Conservation (phyloP, 2,113 vertebrate genomes). For the Nannospalax galili region DNA sequence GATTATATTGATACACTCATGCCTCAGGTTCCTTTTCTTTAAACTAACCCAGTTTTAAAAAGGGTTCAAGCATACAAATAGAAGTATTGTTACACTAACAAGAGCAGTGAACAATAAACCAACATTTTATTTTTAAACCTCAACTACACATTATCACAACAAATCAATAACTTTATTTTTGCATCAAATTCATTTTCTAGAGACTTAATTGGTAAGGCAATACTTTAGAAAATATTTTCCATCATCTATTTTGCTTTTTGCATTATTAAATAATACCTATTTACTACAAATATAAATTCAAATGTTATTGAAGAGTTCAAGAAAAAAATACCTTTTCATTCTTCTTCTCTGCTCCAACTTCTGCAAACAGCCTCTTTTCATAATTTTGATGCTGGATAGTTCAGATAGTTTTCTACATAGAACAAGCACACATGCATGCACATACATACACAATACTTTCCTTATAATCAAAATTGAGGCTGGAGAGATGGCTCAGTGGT, state of each 20-base stretch:
- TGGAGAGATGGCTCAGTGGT: too few relatives aligned
- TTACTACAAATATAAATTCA: conserved; percentile 29
- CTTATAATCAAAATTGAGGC: too few relatives aligned
- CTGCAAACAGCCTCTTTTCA: not conserved
- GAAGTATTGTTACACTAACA: not conserved
- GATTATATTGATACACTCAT: not conserved
- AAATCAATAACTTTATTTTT: too few relatives aligned
- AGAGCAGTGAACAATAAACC: not conserved
- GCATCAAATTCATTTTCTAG: not conserved
- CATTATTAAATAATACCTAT: not conserved
- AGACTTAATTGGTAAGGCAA: not conserved
- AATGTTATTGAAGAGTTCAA: conserved; percentile 13
- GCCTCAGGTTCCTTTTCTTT: conserved; percentile 6
- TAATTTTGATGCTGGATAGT: not conserved
- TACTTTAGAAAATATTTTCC: not conserved
- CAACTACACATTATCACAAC: not conserved
- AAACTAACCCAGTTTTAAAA: not conserved
- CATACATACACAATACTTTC: not conserved
- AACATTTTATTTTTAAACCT: not conserved
- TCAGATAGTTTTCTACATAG: not conserved
- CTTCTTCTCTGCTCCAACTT: not conserved
- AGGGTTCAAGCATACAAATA: not conserved
- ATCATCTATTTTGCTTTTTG: not conserved
- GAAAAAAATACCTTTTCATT: not conserved
- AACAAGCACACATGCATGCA: not conserved